These are phyloP conservation scores for Gymnorhina tibicen DNA, from an alignment of 2,113 vertebrate genomes.

Conservation along the genomic window DNA sequence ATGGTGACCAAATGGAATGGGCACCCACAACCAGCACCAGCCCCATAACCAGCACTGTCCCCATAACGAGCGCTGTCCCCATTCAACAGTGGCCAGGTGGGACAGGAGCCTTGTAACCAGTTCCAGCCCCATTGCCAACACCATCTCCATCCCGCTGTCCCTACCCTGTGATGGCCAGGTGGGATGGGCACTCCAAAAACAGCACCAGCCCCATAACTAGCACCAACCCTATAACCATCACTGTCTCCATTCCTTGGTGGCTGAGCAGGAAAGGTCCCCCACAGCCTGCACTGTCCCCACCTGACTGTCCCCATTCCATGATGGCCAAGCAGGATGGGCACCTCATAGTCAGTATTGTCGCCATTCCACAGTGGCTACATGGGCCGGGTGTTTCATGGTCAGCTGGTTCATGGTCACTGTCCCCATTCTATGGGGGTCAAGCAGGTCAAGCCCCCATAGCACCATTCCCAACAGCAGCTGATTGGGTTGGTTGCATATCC, in stretches of 20 bases:
- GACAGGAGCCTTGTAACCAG: not conserved
- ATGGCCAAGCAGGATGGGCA: not conserved
- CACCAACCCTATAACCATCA: not conserved
- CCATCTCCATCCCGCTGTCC: rapidly evolving
- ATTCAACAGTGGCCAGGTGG: not conserved
- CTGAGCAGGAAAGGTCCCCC: not conserved
- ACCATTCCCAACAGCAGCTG: not conserved
- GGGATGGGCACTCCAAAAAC: not conserved
- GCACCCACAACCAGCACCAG: not conserved
- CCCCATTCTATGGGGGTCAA: not conserved
- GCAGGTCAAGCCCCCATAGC: not conserved
- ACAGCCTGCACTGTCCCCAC: not conserved
- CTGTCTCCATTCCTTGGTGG: not conserved
- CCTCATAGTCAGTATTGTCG: not conserved
- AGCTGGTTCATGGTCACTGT: not conserved
- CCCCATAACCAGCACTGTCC: not conserved
- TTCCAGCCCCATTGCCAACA: not conserved
- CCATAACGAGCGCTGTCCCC: not conserved
- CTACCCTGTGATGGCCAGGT: not conserved
- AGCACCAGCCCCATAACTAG: not conserved
- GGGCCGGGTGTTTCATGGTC: not conserved
- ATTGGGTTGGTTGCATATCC: not conserved
- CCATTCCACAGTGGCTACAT: not conserved
- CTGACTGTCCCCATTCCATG: not conserved
- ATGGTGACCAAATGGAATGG: not conserved